Evolutionary conservation across 2,113 vertebrate species (phyloP), one percentile per base, ranked within the genome.

Genomic region (Leptobrachium ailaonicum): DNA sequence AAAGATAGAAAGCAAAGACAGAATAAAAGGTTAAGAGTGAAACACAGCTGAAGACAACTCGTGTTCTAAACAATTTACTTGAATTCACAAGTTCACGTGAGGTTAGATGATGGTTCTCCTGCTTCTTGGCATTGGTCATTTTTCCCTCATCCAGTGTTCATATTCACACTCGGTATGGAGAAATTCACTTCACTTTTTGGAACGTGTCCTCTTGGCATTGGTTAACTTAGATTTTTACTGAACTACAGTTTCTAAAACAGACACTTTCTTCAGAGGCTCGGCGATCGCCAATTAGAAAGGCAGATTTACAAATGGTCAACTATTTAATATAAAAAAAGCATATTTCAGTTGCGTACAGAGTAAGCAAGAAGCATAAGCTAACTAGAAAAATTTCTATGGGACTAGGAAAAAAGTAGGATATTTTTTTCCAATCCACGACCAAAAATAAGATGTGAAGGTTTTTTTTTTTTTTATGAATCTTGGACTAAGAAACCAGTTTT

Each of bases 161-260:
- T 47, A 88, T 83, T 80, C 12, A 5, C 80, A 83, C 82, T 87
- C 76, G 7, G 83, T 75, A 82, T 13, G 76, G 71, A 88, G 84
- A 88, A 87, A 87, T 62, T 83, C 84, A 79, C 40, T 1, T 85
- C 75, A 82, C 79, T 71, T 73, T 83, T 84, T 87, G 87, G 85
- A 2, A 80, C 50, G 1, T 72, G 85, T 84, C 88, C 83, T 86
- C 67, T 40, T 87, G 88, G 86, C 84, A 86, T 2, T 12, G 0
- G 62, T 75, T 71, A 84, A 70, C 85, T 87, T 85, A 86, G 69
- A 85, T 84, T 91, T 91, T 89, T 88, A 85, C 86, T 80, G 77
- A 86, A 85, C 11, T 89, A 84, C 85, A 84, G 83, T 86, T 89
- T 87, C 12, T 85, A 87, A 88, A 60, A 85, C 80, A 79, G 86